These are phyloP conservation scores for Meteorus cinctellus DNA, from an alignment of 2,888 invertebrate genomes.

Conservation along the genomic window DNA sequence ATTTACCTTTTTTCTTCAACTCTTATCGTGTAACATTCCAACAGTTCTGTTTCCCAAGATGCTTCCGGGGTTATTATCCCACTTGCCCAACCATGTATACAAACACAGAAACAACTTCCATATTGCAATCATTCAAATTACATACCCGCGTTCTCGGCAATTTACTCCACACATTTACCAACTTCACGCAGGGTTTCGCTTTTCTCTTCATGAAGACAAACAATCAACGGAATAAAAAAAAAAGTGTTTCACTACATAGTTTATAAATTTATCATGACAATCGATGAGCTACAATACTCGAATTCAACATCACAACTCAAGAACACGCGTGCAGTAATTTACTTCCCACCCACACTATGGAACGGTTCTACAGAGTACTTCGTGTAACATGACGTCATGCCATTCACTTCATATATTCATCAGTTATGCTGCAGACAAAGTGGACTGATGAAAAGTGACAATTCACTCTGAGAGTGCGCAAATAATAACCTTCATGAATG, in stretches of 20 bases:
- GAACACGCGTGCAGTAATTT: neutral
- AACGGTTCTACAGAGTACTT: slow-evolving; percentile 50
- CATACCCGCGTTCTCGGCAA: neutral
- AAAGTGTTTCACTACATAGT: neutral
- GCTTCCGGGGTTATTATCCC: slow-evolving; percentile 21
- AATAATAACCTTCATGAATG: neutral
- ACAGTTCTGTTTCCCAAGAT: neutral
- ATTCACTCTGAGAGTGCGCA: neutral
- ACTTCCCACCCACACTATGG: slow-evolving; percentile 26
- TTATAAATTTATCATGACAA: neutral
- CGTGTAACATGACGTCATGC: slow-evolving; percentile 54
- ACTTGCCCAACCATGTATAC: neutral
- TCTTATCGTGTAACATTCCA: slow-evolving; percentile 13
- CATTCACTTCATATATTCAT: slow-evolving; percentile 48
- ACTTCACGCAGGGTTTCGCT: neutral
- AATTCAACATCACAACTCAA: neutral
- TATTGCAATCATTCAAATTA: neutral
- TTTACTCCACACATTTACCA: neutral
- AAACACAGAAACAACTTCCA: neutral
- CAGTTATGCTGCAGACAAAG: neutral
- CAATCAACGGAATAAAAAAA: too few species aligned
- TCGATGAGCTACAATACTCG: neutral
- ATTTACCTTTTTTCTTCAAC: neutral
- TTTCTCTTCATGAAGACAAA: too few species aligned
- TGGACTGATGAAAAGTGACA: neutral